Conservation (phyloP, 1,140 invertebrate species). For the Liolophura sinensis region DNA sequence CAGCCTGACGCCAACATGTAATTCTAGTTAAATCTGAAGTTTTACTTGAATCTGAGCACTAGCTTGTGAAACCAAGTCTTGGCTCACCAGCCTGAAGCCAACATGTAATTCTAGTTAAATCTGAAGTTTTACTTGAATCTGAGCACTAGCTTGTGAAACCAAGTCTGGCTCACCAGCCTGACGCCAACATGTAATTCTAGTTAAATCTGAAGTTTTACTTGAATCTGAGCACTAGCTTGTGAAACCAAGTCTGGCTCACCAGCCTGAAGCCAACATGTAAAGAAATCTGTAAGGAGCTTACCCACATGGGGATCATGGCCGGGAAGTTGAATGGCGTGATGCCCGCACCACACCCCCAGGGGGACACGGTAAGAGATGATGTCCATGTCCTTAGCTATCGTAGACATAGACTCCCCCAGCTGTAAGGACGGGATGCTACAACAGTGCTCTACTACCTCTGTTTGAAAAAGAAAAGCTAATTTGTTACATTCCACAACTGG, state of each 20-base stretch:
- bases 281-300: conserved; percentile 34
- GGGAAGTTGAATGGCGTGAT: conserved; percentile 87
- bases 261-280: not conserved
- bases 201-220: no score
- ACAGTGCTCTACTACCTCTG: conserved; percentile 93
- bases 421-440: conserved; percentile 89
- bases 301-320: conserved; percentile 99
- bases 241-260: no score
- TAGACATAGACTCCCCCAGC: conserved; percentile 89
- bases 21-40: no score
- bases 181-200: not conserved
- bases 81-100: no score
- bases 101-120: no score
- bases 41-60: no score
- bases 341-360: conserved; percentile 83
- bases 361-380: conserved; percentile 81
- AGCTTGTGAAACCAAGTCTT: no score
- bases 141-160: no score
- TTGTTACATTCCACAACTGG: not conserved
- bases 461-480: conserved; percentile 8
- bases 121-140: no score
- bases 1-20: no score
- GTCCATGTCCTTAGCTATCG: conserved; percentile 84
- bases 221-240: no score
- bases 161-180: no score